Percentiles rank a stretch among this genome's conserved stretches.
Evolutionary conservation across 2,113 vertebrate species (phyloP).

Genomic region (Coptodon rendalli): DNA sequence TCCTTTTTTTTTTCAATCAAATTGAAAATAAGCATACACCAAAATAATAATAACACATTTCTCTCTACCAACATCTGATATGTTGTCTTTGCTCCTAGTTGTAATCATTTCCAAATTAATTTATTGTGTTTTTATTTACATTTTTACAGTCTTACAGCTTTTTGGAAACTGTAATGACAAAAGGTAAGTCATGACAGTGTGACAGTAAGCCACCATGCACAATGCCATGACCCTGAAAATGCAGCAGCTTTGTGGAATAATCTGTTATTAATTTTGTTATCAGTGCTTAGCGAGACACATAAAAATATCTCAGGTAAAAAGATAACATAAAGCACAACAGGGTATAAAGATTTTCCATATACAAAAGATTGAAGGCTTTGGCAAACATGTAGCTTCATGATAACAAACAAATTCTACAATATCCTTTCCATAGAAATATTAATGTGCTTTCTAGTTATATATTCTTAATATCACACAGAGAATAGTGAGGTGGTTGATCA

Average conservation of each 20-base stretch:
- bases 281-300: neutral
- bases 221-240: neutral
- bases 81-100: neutral
- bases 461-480: neutral
- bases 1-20: neutral
- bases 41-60: neutral
- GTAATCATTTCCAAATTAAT: neutral
- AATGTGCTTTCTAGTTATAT: neutral
- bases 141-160: neutral
- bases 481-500: neutral
- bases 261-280: neutral
- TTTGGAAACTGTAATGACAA: neutral
- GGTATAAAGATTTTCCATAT: neutral
- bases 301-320: neutral
- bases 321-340: neutral
- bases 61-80: neutral
- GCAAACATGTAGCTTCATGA: neutral
- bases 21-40: neutral
- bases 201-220: neutral
- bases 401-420: neutral
- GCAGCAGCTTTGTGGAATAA: neutral
- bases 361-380: neutral
- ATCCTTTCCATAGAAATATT: neutral
- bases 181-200: neutral
- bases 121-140: neutral